A percentile compares a stretch with the other conserved stretches of the same genome.
These are phyloP conservation scores for Amia ocellicauda DNA, from an alignment of 2,113 vertebrate species.

Conservation along the genomic window DNA sequence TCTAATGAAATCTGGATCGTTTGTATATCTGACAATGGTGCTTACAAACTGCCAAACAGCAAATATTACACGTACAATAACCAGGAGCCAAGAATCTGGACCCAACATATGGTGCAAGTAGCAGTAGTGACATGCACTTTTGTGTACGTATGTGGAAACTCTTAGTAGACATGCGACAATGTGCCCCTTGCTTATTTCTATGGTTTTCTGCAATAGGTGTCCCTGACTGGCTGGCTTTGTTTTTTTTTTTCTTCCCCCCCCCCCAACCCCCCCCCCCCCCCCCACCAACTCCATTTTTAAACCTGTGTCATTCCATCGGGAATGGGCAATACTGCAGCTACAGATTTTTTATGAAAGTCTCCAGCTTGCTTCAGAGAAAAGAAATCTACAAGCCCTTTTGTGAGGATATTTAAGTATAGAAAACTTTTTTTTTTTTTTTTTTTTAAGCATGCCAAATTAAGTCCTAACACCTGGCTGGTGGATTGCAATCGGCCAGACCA, in stretches of 20 bases:
- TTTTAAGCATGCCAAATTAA: slow-evolving; percentile 38
- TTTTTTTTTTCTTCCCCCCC: not conserved
- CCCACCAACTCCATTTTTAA: slow-evolving; percentile 17
- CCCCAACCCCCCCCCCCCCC: not conserved
- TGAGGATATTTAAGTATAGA: slow-evolving; percentile 37
- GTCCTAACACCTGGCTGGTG: slow-evolving; percentile 27
- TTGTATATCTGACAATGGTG: slow-evolving; percentile 39
- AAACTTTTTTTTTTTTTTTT: slow-evolving; percentile 27
- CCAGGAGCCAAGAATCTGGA: slow-evolving; percentile 36
- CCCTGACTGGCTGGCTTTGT: slow-evolving; percentile 23
- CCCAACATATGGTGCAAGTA: slow-evolving; percentile 23
- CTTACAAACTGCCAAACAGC: slow-evolving; percentile 47
- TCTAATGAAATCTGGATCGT: slow-evolving; percentile 36
- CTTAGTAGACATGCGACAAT: not conserved
- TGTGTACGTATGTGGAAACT: slow-evolving; percentile 14
- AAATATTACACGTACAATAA: slow-evolving; percentile 25
- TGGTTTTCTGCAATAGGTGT: slow-evolving; percentile 24
- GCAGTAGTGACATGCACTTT: slow-evolving; percentile 9
- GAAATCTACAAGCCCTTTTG: slow-evolving; percentile 28
- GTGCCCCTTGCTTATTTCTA: slow-evolving; percentile 2
- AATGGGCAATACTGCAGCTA: slow-evolving; percentile 40
- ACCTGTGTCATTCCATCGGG: slow-evolving; percentile 34
- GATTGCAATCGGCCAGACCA: slow-evolving; percentile 26
- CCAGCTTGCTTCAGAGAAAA: slow-evolving; percentile 46
- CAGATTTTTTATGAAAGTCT: slow-evolving; percentile 36